These are phyloP conservation scores for Saccopteryx leptura DNA, from an alignment of 2,113 vertebrate genomes.

Conservation along the genomic window DNA sequence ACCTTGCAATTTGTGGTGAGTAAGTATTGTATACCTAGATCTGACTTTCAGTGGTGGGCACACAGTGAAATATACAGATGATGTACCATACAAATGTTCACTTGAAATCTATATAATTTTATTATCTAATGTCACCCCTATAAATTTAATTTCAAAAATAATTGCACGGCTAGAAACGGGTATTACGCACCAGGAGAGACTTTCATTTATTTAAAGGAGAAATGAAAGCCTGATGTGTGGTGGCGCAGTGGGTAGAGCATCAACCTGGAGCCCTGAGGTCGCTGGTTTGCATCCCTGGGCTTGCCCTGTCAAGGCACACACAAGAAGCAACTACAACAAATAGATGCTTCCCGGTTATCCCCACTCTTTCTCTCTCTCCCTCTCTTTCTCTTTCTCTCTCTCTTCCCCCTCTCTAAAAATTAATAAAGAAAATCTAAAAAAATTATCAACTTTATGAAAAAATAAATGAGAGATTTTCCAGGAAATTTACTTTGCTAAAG, in stretches of 20 bases:
- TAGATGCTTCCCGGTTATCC: too few species aligned
- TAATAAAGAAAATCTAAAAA: too few species aligned
- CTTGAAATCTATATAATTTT: neutral
- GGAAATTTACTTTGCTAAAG: neutral
- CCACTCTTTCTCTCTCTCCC: too few species aligned
- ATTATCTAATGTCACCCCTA: neutral
- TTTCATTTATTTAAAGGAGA: neutral
- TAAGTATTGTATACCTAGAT: neutral
- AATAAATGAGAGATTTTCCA: neutral
- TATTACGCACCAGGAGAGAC: neutral
- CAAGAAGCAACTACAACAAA: too few species aligned
- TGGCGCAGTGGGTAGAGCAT: too few species aligned
- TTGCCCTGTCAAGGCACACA: too few species aligned
- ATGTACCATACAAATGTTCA: neutral
- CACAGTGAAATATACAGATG: neutral
- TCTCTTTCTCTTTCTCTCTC: too few species aligned
- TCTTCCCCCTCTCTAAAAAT: too few species aligned
- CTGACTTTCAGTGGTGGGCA: neutral
- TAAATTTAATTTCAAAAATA: neutral
- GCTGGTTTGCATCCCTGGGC: too few species aligned
- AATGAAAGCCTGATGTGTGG: neutral
- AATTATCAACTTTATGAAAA: too few species aligned
- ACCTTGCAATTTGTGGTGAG: neutral
- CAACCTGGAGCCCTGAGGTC: too few species aligned
- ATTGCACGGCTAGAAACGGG: neutral